phyloP scores from a whole-genome alignment of 1,140 invertebrate species.

The Colletes gigas region DNA sequence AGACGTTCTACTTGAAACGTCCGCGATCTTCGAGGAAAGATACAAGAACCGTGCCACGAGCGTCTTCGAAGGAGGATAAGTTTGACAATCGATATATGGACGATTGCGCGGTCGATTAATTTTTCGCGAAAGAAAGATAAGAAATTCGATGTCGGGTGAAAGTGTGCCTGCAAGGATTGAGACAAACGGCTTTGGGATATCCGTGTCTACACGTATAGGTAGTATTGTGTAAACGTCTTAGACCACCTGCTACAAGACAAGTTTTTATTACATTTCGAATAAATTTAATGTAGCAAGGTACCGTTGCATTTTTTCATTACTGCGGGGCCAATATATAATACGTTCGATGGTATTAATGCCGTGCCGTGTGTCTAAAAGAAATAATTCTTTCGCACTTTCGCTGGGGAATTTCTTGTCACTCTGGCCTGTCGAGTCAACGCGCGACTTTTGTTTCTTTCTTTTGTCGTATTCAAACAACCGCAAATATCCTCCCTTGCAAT shows the following conservation, averaged over 20 bases:
- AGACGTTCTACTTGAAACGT: neutral
- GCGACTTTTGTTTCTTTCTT: too few species aligned
- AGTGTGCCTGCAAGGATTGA: constrained; percentile 43
- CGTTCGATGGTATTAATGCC: neutral
- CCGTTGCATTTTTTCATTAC: constrained; percentile 12
- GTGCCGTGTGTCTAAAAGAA: neutral
- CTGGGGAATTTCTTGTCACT: neutral
- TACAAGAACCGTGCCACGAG: too few species aligned
- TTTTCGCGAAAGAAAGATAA: constrained; percentile 22
- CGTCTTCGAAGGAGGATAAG: neutral
- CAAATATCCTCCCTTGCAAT: too few species aligned
- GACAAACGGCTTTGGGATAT: constrained; percentile 35
- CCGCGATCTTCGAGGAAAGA: neutral
- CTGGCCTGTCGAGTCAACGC: too few species aligned
- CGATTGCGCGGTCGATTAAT: constrained; percentile 2
- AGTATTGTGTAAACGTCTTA: constrained; percentile 39
- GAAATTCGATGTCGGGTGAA: constrained; percentile 42
- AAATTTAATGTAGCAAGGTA: neutral
- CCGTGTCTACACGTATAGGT: constrained; percentile 5
- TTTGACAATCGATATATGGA: neutral
- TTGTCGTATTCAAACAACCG: too few species aligned
- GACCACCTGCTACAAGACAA: constrained; percentile 47
- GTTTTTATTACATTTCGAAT: constrained; percentile 34
- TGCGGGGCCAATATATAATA: neutral
- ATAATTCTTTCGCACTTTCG: neutral